These are phyloP conservation scores for Leptinotarsa juncta DNA, from an alignment of 2,888 invertebrate genomes.

Conservation along the genomic window DNA sequence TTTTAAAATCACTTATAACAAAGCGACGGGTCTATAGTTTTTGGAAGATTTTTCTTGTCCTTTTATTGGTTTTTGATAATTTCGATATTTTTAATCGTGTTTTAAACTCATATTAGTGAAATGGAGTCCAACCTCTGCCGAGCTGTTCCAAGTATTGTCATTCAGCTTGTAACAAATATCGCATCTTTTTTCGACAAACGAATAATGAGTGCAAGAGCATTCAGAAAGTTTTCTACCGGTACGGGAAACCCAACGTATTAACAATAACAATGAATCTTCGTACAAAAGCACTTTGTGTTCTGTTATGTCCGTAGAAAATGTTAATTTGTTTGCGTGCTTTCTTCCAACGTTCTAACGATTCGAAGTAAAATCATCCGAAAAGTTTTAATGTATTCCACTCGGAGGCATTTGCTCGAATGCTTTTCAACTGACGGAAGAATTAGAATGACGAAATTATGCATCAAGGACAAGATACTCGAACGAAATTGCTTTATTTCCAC, in stretches of 20 bases:
- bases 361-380: constrained; percentile 3
- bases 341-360: constrained; percentile 15
- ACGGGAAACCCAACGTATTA: constrained; percentile 6
- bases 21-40: no score
- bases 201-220: neutral
- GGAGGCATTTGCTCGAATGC: neutral
- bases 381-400: constrained; percentile 18
- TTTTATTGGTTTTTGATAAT: no score
- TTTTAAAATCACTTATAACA: no score
- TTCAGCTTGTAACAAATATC: neutral
- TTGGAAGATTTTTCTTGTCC: no score
- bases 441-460: neutral
- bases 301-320: constrained; percentile 6
- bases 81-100: no score
- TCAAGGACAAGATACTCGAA: neutral
- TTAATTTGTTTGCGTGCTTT: constrained; percentile 21
- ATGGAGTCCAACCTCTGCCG: no score
- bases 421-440: constrained; percentile 5
- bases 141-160: no score
- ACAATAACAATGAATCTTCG: constrained; percentile 18
- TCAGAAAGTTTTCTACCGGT: neutral
- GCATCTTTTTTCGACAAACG: neutral
- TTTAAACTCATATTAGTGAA: no score
- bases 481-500: neutral
- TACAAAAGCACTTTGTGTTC: constrained; percentile 16